phyloP scores from a whole-genome alignment of 2,797 vertebrate genomes.

The Cryptoprocta ferox region DNA sequence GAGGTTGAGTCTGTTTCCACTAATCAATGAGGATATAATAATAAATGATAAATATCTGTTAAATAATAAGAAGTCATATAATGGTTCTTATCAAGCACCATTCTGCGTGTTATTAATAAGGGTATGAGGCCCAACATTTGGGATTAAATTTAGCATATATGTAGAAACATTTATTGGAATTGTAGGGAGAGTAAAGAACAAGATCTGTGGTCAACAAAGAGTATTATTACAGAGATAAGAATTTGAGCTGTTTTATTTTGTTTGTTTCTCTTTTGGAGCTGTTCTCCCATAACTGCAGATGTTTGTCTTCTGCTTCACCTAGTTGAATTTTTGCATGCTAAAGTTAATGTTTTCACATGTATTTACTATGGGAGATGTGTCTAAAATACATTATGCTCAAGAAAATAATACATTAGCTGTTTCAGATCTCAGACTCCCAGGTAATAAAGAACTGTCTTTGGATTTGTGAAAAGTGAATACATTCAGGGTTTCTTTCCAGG shows the following conservation, averaged over 20 bases:
- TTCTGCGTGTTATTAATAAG: constrained; percentile 37
- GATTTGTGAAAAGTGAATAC: background rate
- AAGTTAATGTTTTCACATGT: background rate
- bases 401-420: constrained; percentile 2
- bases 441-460: background rate
- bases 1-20: constrained; percentile 26
- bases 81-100: background rate
- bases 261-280: background rate
- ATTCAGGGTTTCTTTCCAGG: background rate
- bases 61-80: background rate
- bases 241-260: background rate
- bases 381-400: constrained; percentile 36
- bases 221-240: background rate
- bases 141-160: constrained; percentile 36
- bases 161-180: background rate
- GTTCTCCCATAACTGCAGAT: background rate
- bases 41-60: background rate
- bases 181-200: constrained; percentile 21
- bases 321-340: constrained; percentile 21
- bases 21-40: background rate
- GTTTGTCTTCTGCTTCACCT: background rate
- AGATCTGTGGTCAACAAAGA: background rate
- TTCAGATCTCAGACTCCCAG: background rate
- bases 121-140: background rate
- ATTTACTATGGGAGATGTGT: background rate